These are phyloP conservation scores for Hermaeophaga mercurialis DNA, from an alignment of 2,888 invertebrate species.

Conservation along the genomic window DNA sequence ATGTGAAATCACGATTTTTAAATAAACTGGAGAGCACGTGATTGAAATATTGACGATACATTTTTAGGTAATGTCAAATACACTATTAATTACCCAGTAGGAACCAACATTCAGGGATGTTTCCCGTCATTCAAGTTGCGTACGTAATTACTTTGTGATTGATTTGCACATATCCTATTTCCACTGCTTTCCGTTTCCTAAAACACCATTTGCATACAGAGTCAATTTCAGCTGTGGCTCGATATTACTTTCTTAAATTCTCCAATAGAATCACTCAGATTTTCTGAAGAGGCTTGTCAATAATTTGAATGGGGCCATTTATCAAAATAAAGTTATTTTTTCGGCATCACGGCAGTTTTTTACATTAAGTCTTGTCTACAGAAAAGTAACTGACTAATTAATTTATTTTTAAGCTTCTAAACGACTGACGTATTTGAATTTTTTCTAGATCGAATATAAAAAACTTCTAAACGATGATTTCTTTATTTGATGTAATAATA, in stretches of 20 bases:
- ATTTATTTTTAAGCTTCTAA: too few species aligned
- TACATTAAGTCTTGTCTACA: too few species aligned
- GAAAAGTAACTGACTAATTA: too few species aligned
- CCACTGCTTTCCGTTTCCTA: slow-evolving; percentile 42
- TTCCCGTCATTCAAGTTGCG: slow-evolving; percentile 45
- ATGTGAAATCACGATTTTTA: too few species aligned
- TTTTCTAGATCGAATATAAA: too few species aligned
- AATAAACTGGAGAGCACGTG: not conserved
- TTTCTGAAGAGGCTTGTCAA: slow-evolving; percentile 7
- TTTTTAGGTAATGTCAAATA: not conserved
- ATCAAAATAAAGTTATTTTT: slow-evolving; percentile 7
- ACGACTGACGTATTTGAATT: too few species aligned
- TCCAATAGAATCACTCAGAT: slow-evolving; percentile 4
- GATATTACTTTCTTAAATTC: slow-evolving; percentile 14
- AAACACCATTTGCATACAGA: slow-evolving; percentile 39
- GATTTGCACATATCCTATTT: slow-evolving; percentile 47
- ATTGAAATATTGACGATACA: not conserved
- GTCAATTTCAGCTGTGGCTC: slow-evolving; percentile 12
- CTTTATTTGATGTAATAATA: too few species aligned
- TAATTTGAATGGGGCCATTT: slow-evolving; percentile 6
- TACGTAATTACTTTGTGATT: slow-evolving; percentile 46
- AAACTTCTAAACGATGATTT: too few species aligned
- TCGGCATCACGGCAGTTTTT: not conserved
- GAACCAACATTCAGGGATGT: slow-evolving; percentile 38
- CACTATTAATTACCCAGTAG: slow-evolving; percentile 33